Base-by-base conservation (phyloP, 2,797 vertebrate genomes). In the Betta splendens region DNA sequence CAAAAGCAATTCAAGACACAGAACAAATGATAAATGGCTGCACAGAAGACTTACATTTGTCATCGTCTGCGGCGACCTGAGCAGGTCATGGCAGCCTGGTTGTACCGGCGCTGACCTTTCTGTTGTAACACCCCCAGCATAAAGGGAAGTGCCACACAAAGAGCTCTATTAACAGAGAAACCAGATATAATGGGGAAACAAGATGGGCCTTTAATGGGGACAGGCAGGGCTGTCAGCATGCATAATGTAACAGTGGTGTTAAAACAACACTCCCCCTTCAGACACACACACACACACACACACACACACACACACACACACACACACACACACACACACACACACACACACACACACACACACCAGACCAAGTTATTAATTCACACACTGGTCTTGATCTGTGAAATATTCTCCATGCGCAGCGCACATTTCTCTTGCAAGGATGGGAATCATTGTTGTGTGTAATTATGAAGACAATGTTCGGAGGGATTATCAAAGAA, bases 391-490 rank as follows among this genome's bases (percentile, higher is more conserved):
- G 79, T 80, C 69, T 75, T 77, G 79, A 71, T 80, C 80, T 84
- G 59, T 81, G 80, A 84, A 87, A 87, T 83, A 80, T 81, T 87
- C 79, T 77, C 77, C 40, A 62, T 67, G 83, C 83, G 65, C 72
- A 1, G 79, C 43, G 54, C 76, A 80, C 81, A 69, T 87, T 89
- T 83, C 84, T 79, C 72, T 60, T 74, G 82, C 75, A 51, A 74
- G 79, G 86, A 86, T 81, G 81, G 79, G 84, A 88, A 85, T 89
- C 86, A 85, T 85, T 87, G 87, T 89, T 87, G 87, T 90, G 87
- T 90, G 88, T 90, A 90, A 90, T 89, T 90, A 88, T 84, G 84
- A 88, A 88, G 85, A 90, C 87, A 90, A 88, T 90, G 86, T 88
- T 87, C 77, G 59, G 65, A 84, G 83, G 87, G 86, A 90, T 90